Conservation (phyloP, 1,140 invertebrate species). For the Pseudomyrmex flavicornis region DNA sequence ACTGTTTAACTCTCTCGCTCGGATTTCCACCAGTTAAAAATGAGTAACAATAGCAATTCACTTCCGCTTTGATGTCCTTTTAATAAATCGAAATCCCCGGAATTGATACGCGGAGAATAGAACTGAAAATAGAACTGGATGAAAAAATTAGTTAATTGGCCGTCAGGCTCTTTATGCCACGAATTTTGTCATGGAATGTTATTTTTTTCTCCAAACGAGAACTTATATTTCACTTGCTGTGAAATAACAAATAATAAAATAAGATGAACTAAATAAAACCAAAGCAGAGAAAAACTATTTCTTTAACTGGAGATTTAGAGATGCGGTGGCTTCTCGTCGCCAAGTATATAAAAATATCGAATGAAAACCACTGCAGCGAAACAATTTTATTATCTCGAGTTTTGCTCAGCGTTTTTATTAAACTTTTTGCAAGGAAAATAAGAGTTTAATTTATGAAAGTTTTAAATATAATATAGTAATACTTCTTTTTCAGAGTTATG, state of each 20-base stretch:
- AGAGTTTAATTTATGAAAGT: too few relatives aligned
- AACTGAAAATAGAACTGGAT: slow-evolving; percentile 43
- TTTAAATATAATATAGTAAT: too few relatives aligned
- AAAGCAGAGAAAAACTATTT: too few relatives aligned
- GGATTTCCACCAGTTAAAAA: slow-evolving; percentile 51
- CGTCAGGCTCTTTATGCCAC: background rate
- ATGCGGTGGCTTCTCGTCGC: background rate
- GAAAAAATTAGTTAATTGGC: slow-evolving; percentile 49
- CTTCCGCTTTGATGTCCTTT: slow-evolving; percentile 57
- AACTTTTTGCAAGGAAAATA: too few relatives aligned
- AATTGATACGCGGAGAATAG: slow-evolving; percentile 42
- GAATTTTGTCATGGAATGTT: background rate
- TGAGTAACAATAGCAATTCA: slow-evolving; percentile 57
- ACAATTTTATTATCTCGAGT: too few relatives aligned
- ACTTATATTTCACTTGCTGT: background rate
- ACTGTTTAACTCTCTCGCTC: slow-evolving; percentile 50
- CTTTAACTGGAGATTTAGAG: too few relatives aligned
- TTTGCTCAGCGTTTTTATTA: too few relatives aligned
- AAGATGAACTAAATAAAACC: too few relatives aligned
- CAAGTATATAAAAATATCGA: background rate
- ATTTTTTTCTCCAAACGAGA: slow-evolving; percentile 1
- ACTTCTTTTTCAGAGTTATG: too few relatives aligned
- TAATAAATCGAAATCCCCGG: slow-evolving; percentile 49
- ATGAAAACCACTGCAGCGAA: too few relatives aligned
- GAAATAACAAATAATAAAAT: too few relatives aligned